Percentiles rank a stretch among this genome's conserved stretches.
These are phyloP conservation scores for Cephus nigrinus DNA, from an alignment of 2,888 invertebrate species.

Conservation along the genomic window DNA sequence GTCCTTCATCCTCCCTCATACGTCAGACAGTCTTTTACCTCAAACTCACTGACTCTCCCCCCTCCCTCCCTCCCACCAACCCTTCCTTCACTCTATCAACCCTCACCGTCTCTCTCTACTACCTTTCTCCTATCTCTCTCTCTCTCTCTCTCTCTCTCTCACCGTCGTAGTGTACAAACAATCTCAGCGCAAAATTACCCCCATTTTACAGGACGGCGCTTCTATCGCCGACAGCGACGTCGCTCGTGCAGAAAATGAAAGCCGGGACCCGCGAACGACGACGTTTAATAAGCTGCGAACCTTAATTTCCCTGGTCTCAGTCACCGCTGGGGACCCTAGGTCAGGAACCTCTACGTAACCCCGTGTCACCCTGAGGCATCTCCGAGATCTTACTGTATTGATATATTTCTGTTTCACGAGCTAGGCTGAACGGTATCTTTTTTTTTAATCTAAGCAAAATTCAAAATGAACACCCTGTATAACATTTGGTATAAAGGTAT, in stretches of 20 bases:
- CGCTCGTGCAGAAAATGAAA: constrained; percentile 54
- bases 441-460: background rate
- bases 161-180: constrained; percentile 36
- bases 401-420: background rate
- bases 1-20: background rate
- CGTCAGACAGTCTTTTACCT: background rate
- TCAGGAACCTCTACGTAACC: background rate
- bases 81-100: background rate
- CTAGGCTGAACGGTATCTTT: background rate
- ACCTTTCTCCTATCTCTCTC: background rate
- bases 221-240: constrained; percentile 27
- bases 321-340: background rate
- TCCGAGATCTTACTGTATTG: background rate
- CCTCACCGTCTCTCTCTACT: background rate
- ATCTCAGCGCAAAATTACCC: constrained; percentile 40
- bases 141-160: background rate
- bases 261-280: constrained; percentile 31
- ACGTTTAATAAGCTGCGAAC: constrained; percentile 45
- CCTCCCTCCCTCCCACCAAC: background rate
- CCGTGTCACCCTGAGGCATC: background rate
- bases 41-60: background rate
- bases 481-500: background rate
- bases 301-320: constrained; percentile 36
- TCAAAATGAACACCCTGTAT: background rate
- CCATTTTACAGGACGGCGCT: constrained; percentile 22